phyloP scores from a whole-genome alignment of 2,888 invertebrate genomes.

The Drosophila tanythrix region DNA sequence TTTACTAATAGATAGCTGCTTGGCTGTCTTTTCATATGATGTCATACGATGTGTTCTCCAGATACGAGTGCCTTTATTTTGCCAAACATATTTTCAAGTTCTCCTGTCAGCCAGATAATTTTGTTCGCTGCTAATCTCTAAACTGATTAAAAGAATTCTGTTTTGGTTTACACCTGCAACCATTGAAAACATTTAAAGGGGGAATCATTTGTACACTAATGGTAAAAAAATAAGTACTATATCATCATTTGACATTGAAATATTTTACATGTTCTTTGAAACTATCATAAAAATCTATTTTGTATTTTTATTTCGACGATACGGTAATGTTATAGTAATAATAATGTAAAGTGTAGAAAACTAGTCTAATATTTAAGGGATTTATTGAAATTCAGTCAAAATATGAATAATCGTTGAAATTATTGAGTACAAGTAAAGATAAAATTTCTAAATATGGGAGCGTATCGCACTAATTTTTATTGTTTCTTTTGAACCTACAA shows the following conservation, averaged over 20 bases:
- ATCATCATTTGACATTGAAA: background rate
- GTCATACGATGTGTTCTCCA: slow-evolving; percentile 19
- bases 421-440: background rate
- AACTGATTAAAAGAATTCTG: slow-evolving; percentile 20
- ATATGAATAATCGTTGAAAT: background rate
- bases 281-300: too few species aligned
- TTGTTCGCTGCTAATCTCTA: slow-evolving; percentile 20
- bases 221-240: background rate
- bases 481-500: background rate
- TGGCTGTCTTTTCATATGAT: slow-evolving; percentile 15
- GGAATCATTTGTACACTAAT: background rate
- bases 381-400: background rate
- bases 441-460: background rate
- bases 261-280: too few species aligned
- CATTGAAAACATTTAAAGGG: background rate
- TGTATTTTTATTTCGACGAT: too few species aligned
- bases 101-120: slow-evolving; percentile 17
- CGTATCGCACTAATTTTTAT: background rate
- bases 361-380: background rate
- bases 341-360: background rate
- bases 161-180: background rate
- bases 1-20: slow-evolving; percentile 16
- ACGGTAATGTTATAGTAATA: too few species aligned
- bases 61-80: slow-evolving; percentile 6
- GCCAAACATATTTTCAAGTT: background rate